phyloP scores from a whole-genome alignment of 2,888 invertebrate genomes.

The Trimorus sp. region DNA sequence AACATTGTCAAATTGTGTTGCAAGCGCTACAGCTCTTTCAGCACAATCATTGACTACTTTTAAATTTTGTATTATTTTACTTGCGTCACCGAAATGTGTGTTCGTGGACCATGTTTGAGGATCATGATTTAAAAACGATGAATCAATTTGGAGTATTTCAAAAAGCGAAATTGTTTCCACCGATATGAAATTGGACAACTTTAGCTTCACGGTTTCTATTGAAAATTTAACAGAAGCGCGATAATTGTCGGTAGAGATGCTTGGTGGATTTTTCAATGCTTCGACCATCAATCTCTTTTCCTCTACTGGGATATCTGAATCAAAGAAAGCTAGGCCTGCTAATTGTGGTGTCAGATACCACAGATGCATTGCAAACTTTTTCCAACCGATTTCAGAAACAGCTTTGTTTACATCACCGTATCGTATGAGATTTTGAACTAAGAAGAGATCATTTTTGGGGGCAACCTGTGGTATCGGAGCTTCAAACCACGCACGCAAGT shows the following conservation, averaged over 20 bases:
- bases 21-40: slow-evolving; percentile 2
- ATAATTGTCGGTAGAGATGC: background rate
- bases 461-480: background rate
- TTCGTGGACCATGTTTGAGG: slow-evolving; percentile 2
- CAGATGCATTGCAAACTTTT: slow-evolving; percentile 5
- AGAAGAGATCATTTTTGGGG: background rate
- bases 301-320: background rate
- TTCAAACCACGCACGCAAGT: background rate
- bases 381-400: background rate
- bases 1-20: background rate
- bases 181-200: background rate
- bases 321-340: slow-evolving; percentile 2
- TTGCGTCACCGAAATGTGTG: background rate
- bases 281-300: background rate
- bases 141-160: background rate
- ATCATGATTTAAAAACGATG: background rate
- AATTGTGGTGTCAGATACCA: slow-evolving; percentile 2
- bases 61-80: background rate
- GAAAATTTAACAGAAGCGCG: background rate
- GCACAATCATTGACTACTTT: slow-evolving; percentile 12
- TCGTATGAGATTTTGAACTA: background rate
- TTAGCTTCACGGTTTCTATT: background rate
- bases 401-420: background rate
- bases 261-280: background rate
- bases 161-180: background rate